These are phyloP conservation scores for Stichodactyla helianthus DNA, from an alignment of 64 coral and sea anemone genomes.

Conservation along the genomic window DNA sequence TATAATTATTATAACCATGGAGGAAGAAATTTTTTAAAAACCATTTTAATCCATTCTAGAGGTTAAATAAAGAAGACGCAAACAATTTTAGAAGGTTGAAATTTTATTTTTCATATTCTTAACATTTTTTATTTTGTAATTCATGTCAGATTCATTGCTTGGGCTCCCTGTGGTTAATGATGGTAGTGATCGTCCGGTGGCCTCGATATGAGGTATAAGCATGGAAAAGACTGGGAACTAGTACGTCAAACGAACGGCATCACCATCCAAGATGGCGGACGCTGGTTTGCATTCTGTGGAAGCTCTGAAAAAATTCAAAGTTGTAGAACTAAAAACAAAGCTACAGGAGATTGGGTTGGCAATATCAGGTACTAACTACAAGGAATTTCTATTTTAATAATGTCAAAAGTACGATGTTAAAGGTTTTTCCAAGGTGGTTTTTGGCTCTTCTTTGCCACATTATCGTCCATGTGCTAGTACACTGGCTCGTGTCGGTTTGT, in stretches of 20 bases:
- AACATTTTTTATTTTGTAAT: no score
- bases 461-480: neutral
- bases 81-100: no score
- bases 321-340: slow-evolving; percentile 80
- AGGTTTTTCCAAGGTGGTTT: neutral
- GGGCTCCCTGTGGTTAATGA: no score
- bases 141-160: no score
- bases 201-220: neutral
- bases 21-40: no score
- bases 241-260: slow-evolving; percentile 18
- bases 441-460: neutral
- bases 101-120: no score
- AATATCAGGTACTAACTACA: slow-evolving; percentile 53
- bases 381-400: neutral
- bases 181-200: no score
- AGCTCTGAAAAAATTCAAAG: slow-evolving; percentile 86
- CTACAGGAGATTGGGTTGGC: slow-evolving; percentile 76
- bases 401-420: neutral
- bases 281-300: slow-evolving; percentile 17
- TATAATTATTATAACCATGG: no score
- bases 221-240: slow-evolving; percentile 13
- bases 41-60: no score
- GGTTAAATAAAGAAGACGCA: no score
- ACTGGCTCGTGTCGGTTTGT: no score
- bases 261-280: slow-evolving; percentile 91